phyloP scores from a whole-genome alignment of 1,140 invertebrate species.

The honey bee (Apis mellifera) region DNA sequence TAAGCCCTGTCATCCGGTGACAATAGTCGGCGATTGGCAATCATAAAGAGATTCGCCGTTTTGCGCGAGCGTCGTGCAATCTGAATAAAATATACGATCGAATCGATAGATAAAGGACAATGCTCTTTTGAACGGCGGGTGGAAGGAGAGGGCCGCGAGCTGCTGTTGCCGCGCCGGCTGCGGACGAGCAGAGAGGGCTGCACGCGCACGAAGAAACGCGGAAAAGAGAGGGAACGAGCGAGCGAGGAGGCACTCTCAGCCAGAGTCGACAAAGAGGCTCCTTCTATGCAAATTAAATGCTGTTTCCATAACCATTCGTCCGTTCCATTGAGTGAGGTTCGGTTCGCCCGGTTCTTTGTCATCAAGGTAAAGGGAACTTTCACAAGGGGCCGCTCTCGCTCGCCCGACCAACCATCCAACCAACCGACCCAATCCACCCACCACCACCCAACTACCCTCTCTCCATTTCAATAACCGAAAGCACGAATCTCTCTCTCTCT shows the following conservation, averaged over 20 bases:
- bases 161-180: background rate
- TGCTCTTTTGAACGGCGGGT: constrained; percentile 78
- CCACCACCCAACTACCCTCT: constrained; percentile 56
- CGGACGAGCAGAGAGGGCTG: constrained; percentile 13
- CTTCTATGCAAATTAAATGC: constrained; percentile 82
- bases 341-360: constrained; percentile 78
- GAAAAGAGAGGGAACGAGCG: constrained; percentile 49
- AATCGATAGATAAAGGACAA: constrained; percentile 82
- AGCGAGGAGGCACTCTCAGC: constrained; percentile 63
- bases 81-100: constrained; percentile 82
- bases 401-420: constrained; percentile 44
- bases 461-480: constrained; percentile 77
- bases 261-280: constrained; percentile 78
- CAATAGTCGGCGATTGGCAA: constrained; percentile 76
- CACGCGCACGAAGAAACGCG: constrained; percentile 36
- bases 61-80: constrained; percentile 72
- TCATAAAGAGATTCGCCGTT: constrained; percentile 78
- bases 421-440: constrained; percentile 40
- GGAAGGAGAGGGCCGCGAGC: constrained; percentile 51
- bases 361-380: constrained; percentile 81
- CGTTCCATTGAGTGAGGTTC: constrained; percentile 81
- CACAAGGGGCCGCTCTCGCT: constrained; percentile 69
- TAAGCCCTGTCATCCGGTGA: constrained; percentile 57
- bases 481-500: constrained; percentile 49
- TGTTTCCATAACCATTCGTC: constrained; percentile 82